Conservation (phyloP, 2,113 vertebrate species). For the Nesogale talazaci region DNA sequence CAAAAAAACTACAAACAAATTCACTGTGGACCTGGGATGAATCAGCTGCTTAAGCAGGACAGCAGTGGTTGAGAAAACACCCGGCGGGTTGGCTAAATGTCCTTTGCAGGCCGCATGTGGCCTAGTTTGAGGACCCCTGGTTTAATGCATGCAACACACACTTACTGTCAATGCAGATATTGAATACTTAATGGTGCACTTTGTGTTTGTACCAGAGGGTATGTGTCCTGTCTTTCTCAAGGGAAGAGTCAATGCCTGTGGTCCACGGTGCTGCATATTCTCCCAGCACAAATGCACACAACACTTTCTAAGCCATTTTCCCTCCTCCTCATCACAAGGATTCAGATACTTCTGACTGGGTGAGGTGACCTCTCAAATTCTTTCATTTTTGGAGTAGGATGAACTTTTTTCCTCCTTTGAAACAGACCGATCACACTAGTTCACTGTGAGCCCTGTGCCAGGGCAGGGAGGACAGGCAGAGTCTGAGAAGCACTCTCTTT, state of each 20-base stretch:
- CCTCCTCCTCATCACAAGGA: background rate
- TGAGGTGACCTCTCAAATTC: background rate
- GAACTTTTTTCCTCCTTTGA: background rate
- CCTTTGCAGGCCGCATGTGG: too few species aligned
- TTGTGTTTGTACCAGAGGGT: background rate
- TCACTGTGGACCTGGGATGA: too few species aligned
- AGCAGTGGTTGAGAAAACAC: too few species aligned
- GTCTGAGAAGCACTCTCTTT: background rate
- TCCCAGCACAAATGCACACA: background rate
- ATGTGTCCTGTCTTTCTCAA: background rate
- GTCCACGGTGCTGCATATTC: background rate
- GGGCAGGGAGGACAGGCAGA: background rate
- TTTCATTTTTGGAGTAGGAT: slow-evolving; percentile 15
- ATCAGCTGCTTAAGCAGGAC: too few species aligned
- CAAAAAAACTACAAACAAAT: too few species aligned
- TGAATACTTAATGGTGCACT: background rate
- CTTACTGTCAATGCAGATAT: background rate
- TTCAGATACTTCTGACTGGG: background rate
- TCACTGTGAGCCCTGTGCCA: background rate
- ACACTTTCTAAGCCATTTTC: background rate
- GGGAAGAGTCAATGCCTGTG: background rate
- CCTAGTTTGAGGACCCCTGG: too few species aligned
- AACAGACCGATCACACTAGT: background rate
- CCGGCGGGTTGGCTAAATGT: too few species aligned
- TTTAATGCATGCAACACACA: background rate